Base-by-base conservation (phyloP, 2,113 vertebrate genomes). In the Nothocercus nigrocapillus region DNA sequence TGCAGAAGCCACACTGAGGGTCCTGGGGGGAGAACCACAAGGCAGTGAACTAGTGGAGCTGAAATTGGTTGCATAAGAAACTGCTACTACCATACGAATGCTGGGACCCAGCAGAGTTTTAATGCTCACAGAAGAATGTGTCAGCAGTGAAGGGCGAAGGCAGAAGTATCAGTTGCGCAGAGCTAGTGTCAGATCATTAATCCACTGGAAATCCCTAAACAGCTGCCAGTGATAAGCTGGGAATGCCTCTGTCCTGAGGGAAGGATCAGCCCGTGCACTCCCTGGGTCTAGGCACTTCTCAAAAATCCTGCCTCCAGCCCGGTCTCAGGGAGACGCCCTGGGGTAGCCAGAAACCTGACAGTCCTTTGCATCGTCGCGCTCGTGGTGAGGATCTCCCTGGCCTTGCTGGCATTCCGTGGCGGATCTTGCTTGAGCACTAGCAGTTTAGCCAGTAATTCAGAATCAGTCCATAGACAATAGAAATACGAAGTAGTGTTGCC, bases 181-280 rank as follows among this genome's bases (percentile, higher is more conserved):
- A 95, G 89, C 88, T 94, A 96, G 89, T 76, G 80, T 95, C 92
- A 95, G 88, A 81, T 96, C 85, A 47, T 94, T 93, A 95, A 94
- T 89, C 92, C 77, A 68, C 92, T 95, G 89, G 68, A 91, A 89
- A 94, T 89, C 81, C 66, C 66, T 93, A 68, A 96, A 89, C 82
- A 38, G n/a, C 81, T 89, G 81, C 70, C 90, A 19, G 5, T 9
- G 44, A 36, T 76, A 68, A 90, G 64, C 77, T 76, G 73, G 74
- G 81, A 92, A 81, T 62, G 58, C 58, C 14, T 30, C 53, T 89
- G 66, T 89, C 77, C 66, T 66, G 11, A 25, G 69, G 53, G 81
- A 47, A 76, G 34, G 22, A 91, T 87, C 74, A 58, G 66, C 45
- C 32, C 68, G n/a, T 25, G 25, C 1, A 2, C 86, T 83, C 45